Evolutionary conservation across 1,140 invertebrate species (phyloP).

Genomic region (Eurosta solidaginis): DNA sequence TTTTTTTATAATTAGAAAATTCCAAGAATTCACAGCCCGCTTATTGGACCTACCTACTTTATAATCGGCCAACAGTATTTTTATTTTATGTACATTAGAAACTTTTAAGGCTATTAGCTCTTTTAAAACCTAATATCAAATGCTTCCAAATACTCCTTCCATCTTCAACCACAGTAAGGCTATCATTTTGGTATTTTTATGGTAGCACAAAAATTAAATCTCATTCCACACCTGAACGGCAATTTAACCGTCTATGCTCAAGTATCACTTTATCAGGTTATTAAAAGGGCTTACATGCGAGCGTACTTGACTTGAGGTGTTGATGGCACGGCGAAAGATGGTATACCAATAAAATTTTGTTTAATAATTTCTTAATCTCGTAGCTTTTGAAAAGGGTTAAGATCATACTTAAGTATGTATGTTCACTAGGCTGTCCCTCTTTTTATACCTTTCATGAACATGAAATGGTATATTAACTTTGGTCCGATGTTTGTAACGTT

Average conservation of each 20-base stretch:
- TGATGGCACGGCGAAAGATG: background rate
- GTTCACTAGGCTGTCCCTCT: no score
- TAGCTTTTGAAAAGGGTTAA: background rate
- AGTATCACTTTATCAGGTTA: slow-evolving; percentile 28
- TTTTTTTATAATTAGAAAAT: no score
- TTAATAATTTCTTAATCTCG: background rate
- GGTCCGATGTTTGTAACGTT: no score
- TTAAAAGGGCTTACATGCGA: slow-evolving; percentile 8
- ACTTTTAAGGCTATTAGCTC: no score
- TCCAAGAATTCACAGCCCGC: no score
- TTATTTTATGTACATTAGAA: no score
- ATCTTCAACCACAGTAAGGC: background rate
- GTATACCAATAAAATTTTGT: slow-evolving; percentile 11
- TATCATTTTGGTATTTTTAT: background rate
- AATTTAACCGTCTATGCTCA: background rate
- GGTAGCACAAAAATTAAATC: slow-evolving; percentile 12
- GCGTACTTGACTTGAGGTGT: background rate
- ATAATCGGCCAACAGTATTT: no score
- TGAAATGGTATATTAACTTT: no score
- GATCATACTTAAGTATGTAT: background rate
- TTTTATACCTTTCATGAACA: no score
- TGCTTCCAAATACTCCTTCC: background rate
- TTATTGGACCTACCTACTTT: no score
- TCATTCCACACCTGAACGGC: background rate
- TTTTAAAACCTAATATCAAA: no score